These are phyloP conservation scores for Thymelicus acteon DNA, from an alignment of 2,888 invertebrate species.

Conservation along the genomic window DNA sequence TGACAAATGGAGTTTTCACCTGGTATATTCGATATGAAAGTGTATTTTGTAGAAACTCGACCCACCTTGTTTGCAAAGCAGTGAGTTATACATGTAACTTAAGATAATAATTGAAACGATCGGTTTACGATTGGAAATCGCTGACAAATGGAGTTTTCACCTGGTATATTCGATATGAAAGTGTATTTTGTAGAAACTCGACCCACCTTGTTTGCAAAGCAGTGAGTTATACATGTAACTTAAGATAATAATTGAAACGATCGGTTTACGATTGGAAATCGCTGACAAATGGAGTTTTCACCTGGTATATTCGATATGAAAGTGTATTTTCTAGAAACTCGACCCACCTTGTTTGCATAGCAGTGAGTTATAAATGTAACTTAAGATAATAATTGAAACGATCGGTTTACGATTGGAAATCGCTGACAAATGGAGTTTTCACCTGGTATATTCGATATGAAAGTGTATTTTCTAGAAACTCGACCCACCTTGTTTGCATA, in stretches of 20 bases:
- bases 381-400: background rate
- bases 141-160: conserved; percentile 35
- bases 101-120: background rate
- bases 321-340: conserved; percentile 14
- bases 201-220: background rate
- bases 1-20: conserved; percentile 36
- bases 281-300: conserved; percentile 35
- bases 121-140: too few relatives aligned
- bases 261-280: too few relatives aligned
- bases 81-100: conserved; percentile 11
- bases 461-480: too few relatives aligned
- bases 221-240: conserved; percentile 10
- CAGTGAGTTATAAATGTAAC: conserved; percentile 7
- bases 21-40: conserved; percentile 19
- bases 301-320: conserved; percentile 24
- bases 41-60: conserved; percentile 17
- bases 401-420: too few relatives aligned
- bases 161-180: conserved; percentile 22
- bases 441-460: too few relatives aligned
- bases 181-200: conserved; percentile 16
- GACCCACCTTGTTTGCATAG: background rate
- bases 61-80: conserved; percentile 13
- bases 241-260: background rate
- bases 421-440: too few relatives aligned
- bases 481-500: too few relatives aligned